Conservation (phyloP, 1,140 invertebrate species). For the Drosophila subobscura region DNA sequence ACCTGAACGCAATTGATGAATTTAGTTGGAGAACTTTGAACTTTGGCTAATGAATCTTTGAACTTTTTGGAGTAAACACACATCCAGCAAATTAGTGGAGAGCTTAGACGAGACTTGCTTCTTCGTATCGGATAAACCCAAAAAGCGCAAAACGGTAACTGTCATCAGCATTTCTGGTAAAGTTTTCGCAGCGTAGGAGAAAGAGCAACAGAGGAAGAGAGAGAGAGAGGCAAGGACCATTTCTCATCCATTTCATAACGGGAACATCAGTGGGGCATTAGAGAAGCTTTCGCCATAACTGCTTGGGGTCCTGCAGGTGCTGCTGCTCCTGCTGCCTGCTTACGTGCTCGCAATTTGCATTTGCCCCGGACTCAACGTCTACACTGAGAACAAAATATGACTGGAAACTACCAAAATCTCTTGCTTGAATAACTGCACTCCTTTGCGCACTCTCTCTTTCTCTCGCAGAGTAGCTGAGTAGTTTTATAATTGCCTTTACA, state of each 20-base stretch:
- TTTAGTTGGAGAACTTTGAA: constrained; percentile 9
- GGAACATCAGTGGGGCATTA: constrained; percentile 22
- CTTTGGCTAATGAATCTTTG: background rate
- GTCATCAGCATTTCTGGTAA: constrained; percentile 14
- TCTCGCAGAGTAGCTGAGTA: too few relatives aligned
- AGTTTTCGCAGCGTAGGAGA: background rate
- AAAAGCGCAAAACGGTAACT: constrained; percentile 17
- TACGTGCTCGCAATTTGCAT: constrained; percentile 68
- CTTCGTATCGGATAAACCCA: constrained; percentile 1
- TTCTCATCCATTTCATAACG: constrained; percentile 15
- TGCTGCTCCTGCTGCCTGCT: constrained; percentile 27
- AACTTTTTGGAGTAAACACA: constrained; percentile 5
- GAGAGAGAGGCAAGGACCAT: background rate
- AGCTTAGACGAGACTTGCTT: constrained; percentile 7
- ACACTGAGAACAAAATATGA: background rate
- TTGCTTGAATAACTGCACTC: too few relatives aligned
- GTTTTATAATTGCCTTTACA: too few relatives aligned
- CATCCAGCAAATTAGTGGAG: constrained; percentile 2
- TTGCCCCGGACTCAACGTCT: constrained; percentile 8
- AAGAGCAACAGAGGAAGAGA: background rate
- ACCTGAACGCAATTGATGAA: background rate
- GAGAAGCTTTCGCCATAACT: constrained; percentile 29
- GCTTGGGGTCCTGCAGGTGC: constrained; percentile 2
- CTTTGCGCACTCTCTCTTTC: too few relatives aligned
- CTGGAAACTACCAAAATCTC: too few relatives aligned